Percentiles rank a stretch among this genome's conserved stretches.
These are phyloP conservation scores for Trichonephila clavata DNA, from an alignment of 1,140 invertebrate species.

Conservation along the genomic window DNA sequence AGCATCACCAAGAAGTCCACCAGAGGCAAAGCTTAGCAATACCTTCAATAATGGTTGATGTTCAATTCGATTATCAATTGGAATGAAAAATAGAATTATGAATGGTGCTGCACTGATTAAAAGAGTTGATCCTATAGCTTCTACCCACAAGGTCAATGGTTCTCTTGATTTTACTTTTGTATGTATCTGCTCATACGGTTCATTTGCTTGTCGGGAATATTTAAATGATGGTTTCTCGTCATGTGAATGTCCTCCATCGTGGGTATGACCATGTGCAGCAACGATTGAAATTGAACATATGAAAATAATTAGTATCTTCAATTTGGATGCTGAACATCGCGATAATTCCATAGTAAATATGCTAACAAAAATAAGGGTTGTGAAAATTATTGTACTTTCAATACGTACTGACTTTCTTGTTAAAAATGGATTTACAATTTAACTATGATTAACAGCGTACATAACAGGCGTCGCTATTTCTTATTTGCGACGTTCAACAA, in stretches of 20 bases:
- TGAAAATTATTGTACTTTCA: neutral
- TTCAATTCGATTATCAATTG: slow-evolving; percentile 92
- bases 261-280: slow-evolving; percentile 29
- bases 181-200: slow-evolving; percentile 79
- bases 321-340: neutral
- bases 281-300: neutral
- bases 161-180: slow-evolving; percentile 60
- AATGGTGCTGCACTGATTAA: slow-evolving; percentile 97
- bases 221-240: slow-evolving; percentile 86
- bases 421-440: neutral
- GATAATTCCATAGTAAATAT: neutral
- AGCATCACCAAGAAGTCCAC: slow-evolving; percentile 96
- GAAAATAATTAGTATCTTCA: slow-evolving; percentile 5
- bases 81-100: slow-evolving; percentile 95
- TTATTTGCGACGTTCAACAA: neutral
- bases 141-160: slow-evolving; percentile 84
- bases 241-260: slow-evolving; percentile 35
- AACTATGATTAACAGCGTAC: neutral
- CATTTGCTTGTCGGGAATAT: slow-evolving; percentile 88
- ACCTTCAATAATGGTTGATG: slow-evolving; percentile 93
- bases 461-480: neutral
- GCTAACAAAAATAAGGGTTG: neutral
- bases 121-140: slow-evolving; percentile 92
- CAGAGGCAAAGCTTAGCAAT: slow-evolving; percentile 95
- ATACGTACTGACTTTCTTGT: neutral